phyloP scores from a whole-genome alignment of 2,888 invertebrate genomes.

The Hetaerina titia region DNA sequence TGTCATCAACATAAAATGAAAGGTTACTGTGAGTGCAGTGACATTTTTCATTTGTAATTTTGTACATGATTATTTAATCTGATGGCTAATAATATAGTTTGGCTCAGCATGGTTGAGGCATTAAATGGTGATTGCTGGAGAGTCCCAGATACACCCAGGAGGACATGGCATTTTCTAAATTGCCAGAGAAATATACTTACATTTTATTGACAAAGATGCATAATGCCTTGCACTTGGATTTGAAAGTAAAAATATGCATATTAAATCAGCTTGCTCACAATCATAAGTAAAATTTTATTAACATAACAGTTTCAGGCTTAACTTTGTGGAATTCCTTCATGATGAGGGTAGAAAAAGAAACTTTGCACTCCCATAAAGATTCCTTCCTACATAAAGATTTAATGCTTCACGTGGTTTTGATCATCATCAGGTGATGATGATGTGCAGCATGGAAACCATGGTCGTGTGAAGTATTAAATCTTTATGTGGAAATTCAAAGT shows the following conservation, averaged over 20 bases:
- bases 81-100: neutral
- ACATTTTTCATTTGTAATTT: no score
- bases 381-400: no score
- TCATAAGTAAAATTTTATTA: conserved; percentile 52
- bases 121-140: neutral
- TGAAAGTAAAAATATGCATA: neutral
- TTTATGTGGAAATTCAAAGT: no score
- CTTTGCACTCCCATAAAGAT: no score
- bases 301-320: no score
- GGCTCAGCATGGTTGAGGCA: neutral
- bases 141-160: neutral
- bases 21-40: neutral
- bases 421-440: no score
- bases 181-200: neutral
- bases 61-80: no score
- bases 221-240: neutral
- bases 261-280: conserved; percentile 36
- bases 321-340: no score
- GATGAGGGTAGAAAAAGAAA: neutral
- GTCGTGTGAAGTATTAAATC: no score
- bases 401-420: no score
- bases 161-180: neutral
- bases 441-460: no score
- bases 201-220: neutral
- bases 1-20: neutral